A percentile compares a stretch with the other conserved stretches of the same genome.
These are phyloP conservation scores for Melanitta fusca DNA, from an alignment of 2,797 vertebrate genomes.

Conservation along the genomic window DNA sequence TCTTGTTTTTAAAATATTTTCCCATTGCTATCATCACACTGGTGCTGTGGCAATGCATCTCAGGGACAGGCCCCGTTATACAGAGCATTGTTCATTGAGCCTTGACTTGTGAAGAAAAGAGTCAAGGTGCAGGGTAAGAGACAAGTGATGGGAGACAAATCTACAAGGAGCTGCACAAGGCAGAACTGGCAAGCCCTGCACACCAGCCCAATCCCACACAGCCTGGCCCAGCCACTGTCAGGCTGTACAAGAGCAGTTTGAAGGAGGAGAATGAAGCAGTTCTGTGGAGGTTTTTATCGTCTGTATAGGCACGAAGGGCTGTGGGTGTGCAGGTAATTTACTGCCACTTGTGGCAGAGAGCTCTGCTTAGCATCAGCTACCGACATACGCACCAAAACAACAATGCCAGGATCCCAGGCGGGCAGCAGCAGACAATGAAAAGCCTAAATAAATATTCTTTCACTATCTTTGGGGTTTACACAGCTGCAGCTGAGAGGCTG, in stretches of 20 bases:
- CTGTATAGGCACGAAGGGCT: neutral
- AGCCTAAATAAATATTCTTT: neutral
- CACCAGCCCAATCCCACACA: neutral
- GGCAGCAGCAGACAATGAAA: neutral
- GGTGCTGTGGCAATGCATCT: rapidly evolving
- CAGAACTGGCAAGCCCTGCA: neutral
- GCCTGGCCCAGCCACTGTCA: neutral
- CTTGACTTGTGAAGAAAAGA: neutral
- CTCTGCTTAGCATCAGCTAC: neutral
- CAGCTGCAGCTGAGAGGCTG: neutral
- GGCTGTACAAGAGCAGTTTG: neutral
- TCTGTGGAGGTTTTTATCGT: neutral
- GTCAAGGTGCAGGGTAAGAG: neutral
- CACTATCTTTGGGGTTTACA: neutral
- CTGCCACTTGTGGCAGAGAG: neutral
- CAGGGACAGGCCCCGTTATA: neutral
- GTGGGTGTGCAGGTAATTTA: neutral
- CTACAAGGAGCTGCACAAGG: neutral
- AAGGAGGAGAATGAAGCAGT: neutral
- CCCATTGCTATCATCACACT: no score
- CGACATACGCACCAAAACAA: neutral
- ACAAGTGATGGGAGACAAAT: neutral
- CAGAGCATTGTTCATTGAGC: neutral
- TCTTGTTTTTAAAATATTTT: neutral
- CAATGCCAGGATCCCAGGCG: neutral